Evolutionary conservation across 2,888 invertebrate genomes (phyloP), one percentile per base, ranked within the genome.

Genomic region (Linnaemya tessellans): DNA sequence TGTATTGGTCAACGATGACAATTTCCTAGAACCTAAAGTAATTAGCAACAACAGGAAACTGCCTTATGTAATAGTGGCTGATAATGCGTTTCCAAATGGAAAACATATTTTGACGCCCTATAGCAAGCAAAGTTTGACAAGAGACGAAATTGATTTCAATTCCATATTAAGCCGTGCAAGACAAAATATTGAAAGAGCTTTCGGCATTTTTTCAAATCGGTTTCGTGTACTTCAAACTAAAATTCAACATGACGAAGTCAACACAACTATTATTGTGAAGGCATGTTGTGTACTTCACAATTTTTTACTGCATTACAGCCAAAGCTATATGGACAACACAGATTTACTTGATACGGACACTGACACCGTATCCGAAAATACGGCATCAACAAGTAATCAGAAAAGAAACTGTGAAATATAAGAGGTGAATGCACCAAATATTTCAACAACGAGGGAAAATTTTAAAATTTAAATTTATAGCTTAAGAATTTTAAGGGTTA

Each of bases 181-280:
- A n/a, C n/a, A n/a, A n/a, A n/a, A n/a, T n/a, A n/a, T n/a, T n/a
- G n/a, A n/a, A 54, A 30, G 67, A 18, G 49, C 67, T 35, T 67
- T 67, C 30, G 49, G 49, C 49, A 49, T 67, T 49, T 67, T 67
- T 49, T 30, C 35, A 18, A 51, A 68, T 51, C 51, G 51, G 15
- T 68, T 68, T 38, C 68, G 68, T 7, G 15, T 68, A 38, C 35
- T 68, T 0, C 51, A 68, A 51, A 51, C 68, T 1, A 49, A 68
- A 68, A 68, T 68, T 68, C 68, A 54, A 35, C 51, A 68, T 51
- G 68, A 25, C 13, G 68, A 51, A 20, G 18, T 51, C 13, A 68
- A 68, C 49, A 68, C 68, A 51, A 68, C 51, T 51, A 35, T 51
- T 51, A 49, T n/a, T n/a, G n/a, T n/a, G n/a, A n/a, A n/a, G n/a